Percentiles rank a stretch among this genome's conserved stretches.
Evolutionary conservation across 2,797 vertebrate species (phyloP).

Genomic region (Anolis apletophallus): DNA sequence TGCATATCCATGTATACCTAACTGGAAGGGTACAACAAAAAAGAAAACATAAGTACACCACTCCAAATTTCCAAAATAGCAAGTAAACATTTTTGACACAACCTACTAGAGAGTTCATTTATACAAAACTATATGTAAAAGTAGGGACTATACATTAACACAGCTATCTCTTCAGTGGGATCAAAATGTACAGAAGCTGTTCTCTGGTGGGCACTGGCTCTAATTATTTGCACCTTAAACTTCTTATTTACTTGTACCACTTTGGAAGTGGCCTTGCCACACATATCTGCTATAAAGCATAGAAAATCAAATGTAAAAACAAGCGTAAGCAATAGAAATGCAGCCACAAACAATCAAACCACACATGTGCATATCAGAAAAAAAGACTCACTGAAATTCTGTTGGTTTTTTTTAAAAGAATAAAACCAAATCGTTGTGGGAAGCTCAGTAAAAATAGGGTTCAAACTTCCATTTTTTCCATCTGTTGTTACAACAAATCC

Average conservation of each 20-base stretch:
- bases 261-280: not conserved
- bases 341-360: not conserved
- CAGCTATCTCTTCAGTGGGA: not conserved
- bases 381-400: constrained; percentile 67
- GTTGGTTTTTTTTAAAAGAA: constrained; percentile 70
- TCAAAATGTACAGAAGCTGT: not conserved
- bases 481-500: not conserved
- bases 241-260: constrained; percentile 33
- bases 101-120: not conserved
- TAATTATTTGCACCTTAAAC: constrained; percentile 61
- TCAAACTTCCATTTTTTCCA: constrained; percentile 62
- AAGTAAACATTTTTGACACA: constrained; percentile 65
- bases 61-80: constrained; percentile 58
- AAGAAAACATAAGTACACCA: constrained; percentile 68
- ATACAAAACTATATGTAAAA: not conserved
- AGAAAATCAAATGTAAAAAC: not conserved
- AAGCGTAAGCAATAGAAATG: not conserved
- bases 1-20: constrained; percentile 98
- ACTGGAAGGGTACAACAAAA: constrained; percentile 79
- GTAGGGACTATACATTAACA: not conserved
- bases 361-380: constrained; percentile 22
- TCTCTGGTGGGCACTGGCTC: not conserved
- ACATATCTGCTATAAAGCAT: not conserved
- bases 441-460: constrained; percentile 66
- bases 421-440: constrained; percentile 50